Percentiles rank a stretch among this genome's conserved stretches.
These are phyloP conservation scores for Athalia circularis DNA, from an alignment of 2,888 invertebrate species.

Conservation along the genomic window DNA sequence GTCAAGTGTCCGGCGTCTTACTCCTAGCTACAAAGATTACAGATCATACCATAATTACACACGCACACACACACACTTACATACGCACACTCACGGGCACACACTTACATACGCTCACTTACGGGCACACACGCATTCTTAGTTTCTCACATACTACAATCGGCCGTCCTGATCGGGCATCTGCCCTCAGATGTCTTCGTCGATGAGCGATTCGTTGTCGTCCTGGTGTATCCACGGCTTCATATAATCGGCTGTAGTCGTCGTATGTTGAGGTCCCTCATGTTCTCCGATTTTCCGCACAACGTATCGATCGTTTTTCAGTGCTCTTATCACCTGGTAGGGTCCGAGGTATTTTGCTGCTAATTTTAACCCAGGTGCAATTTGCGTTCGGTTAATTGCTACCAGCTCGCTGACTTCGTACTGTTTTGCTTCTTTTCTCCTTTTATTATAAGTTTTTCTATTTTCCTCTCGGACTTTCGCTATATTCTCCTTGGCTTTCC, in stretches of 20 bases:
- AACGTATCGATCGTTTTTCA: constrained; percentile 64
- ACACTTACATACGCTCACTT: no score
- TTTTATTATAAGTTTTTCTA: constrained; percentile 48
- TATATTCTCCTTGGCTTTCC: constrained; percentile 44
- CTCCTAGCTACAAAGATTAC: no score
- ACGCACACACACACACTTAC: no score
- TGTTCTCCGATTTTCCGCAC: constrained; percentile 60
- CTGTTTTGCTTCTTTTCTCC: constrained; percentile 42
- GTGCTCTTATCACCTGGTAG: constrained; percentile 51
- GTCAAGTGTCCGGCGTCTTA: no score
- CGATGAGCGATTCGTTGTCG: not conserved
- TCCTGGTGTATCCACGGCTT: constrained; percentile 52
- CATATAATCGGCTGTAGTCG: constrained; percentile 59
- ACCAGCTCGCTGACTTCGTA: constrained; percentile 51
- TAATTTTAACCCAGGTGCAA: constrained; percentile 51
- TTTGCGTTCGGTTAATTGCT: constrained; percentile 51
- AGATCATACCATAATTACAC: no score
- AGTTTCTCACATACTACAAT: constrained; percentile 36
- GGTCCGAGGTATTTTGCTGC: constrained; percentile 52
- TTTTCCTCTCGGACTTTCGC: constrained; percentile 47
- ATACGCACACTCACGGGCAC: no score
- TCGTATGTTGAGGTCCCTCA: constrained; percentile 59
- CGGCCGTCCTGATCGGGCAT: constrained; percentile 47
- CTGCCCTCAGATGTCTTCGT: constrained; percentile 37
- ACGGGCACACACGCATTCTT: no score